Base-by-base conservation (phyloP, 2,888 invertebrate genomes). In the Amiota mariae region DNA sequence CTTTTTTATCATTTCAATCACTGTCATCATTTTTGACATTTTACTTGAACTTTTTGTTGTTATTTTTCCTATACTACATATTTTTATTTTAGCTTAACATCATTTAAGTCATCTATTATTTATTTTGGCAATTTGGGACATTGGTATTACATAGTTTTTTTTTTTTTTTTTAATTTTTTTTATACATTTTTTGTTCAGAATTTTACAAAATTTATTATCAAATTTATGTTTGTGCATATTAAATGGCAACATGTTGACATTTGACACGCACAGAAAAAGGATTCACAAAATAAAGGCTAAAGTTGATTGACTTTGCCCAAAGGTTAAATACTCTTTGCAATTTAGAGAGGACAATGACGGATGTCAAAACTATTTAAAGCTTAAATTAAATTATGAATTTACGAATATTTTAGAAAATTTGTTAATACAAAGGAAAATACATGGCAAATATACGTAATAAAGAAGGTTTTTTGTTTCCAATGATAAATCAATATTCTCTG, bases 1-100 rank as follows among this genome's bases (percentile, higher is more conserved):
- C 75, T 80, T 36, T 36, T 66, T 79, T 80, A 78, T 78, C 78
- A 83, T 81, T 85, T 83, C 61, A 83, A 85, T 85, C 85, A 84
- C 73, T 83, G 85, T 80, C 85, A 85, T 49, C 74, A 64, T 75
- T 70, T 74, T 12, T 78, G 80, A 78, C 78, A 82, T 76, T 74
- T 71, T 76, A 36, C 36, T 63, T n/a, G n/a, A 13, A n/a, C 8
- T 63, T 36, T 59, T 15, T 10, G 54, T 10, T 54, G 15, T 54
- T 54, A 0, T 54, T 54, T 2, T 54, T 36, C 8, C 36, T 36
- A 2, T 36, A 6, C 3, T 3, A 1, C 36, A 36, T 6, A 36
- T 36, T 36, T 36, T 36, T 36, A 36, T 36, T 36, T 36, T 36
- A 36, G 36, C 6, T 36, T 76, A 74, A 78, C 75, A 73, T 63